Base-by-base conservation (phyloP, 2,113 vertebrate species). In the Sander vitreus region DNA sequence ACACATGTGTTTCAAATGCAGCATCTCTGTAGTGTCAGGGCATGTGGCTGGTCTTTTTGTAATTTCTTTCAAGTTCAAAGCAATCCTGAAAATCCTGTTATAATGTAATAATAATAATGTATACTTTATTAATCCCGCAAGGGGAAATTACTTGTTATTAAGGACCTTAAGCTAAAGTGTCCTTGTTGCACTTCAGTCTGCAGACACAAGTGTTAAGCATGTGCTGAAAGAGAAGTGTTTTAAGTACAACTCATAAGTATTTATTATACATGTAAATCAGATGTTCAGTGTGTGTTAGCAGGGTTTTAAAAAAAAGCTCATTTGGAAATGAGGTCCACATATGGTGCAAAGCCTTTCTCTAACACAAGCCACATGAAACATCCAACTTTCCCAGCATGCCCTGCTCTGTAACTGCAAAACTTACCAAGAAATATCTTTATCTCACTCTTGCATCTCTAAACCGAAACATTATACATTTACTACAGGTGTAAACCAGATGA, bases 401-500 rank as follows among this genome's bases (percentile, higher is more conserved):
- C 21, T 81, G 77, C 73, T 85, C 43, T 3, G 25, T 74, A 39
- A 69, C 77, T 80, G 53, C 27, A 66, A 78, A 87, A 80, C 87
- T 79, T 67, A 72, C 58, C 8, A 36, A 73, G 18, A 78, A 45
- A 73, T 10, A 65, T 62, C n/a, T 84, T 39, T 71, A 72, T 79
- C 9, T 51, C 33, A 69, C 64, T 18, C 33, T 59, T 80, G 62
- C 59, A 43, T 82, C 47, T 83, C 69, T 84, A 84, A 68, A 82
- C 27, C 63, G 45, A 84, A 77, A 27, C 25, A 25, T 74, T 47
- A 67, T 76, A 76, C 43, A 79, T 51, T 36, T 72, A 75, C 39
- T 87, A 72, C 80, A 87, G 62, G 80, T 88, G 73, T 77, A 78
- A 75, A 83, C 55, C 78, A 85, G 82, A 72, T 80, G 74, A 79